Base-by-base conservation (phyloP, 2,888 invertebrate genomes). In the Hoplodrina blanda region DNA sequence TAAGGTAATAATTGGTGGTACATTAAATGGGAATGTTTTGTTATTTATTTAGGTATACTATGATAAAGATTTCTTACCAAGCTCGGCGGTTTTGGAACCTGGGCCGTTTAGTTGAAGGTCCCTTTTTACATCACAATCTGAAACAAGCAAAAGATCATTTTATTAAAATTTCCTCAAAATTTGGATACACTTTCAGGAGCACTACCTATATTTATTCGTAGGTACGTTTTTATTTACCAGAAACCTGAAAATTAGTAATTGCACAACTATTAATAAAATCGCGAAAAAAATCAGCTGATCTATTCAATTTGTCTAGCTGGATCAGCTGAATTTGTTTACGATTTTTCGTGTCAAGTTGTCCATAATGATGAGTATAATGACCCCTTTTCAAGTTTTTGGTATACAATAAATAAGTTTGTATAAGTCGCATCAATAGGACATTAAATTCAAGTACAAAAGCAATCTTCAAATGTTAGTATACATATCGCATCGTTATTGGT, bases 91-190 rank as follows among this genome's bases (percentile, higher is more conserved):
- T 97, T 97, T 97, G 93, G 97, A 97, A 96, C 97, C 97, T 93
- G 95, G 94, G 96, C 98, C 98, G 97, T 98, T 98, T 92, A 97
- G 93, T 96, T 97, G 97, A 95, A 97, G 97, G 96, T 97, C 97
- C 96, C 97, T 97, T 96, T 97, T 98, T 98, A 98, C 98, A 98
- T 98, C 98, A 97, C 97, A 97, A 97, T 97, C 98, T 98, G 93
- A 17, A 96, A 90, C 73, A 88, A 89, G 81, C 66, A 10, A 59
- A 52, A 17, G 20, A 17, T 6, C 3, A 20, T 44, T 15, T 2
- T 41, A 61, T 61, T 41, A 41, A 13, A 44, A 53, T 62, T 30
- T 46, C 0, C 13, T 13, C 0, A 11, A 49, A 10, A 59, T n/a
- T 25, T 13, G 10, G 19, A 5, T 1, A 53, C 13, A 17, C 10